These are phyloP conservation scores for Hirundo rustica DNA, from an alignment of 2,797 vertebrate species.

Conservation along the genomic window DNA sequence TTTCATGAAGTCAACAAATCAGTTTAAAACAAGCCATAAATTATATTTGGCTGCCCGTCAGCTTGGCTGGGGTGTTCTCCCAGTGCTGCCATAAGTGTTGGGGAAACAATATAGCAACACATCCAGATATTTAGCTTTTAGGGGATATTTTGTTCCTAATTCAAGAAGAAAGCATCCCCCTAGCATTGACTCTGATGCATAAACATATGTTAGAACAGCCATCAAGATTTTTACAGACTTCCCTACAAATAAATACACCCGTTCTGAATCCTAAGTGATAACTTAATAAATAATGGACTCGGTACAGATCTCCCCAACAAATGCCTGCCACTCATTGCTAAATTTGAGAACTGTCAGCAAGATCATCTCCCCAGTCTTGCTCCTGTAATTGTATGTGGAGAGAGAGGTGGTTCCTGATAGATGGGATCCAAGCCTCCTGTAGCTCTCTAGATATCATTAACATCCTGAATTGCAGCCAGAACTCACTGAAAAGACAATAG, in stretches of 20 bases:
- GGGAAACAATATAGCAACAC: background rate
- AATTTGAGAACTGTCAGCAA: background rate
- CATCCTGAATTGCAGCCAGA: conserved; percentile 48
- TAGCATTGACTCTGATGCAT: background rate
- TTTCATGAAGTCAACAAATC: conserved; percentile 60
- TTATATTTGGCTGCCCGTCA: conserved; percentile 21
- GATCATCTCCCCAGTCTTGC: background rate
- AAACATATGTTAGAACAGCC: background rate
- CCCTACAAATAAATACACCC: background rate
- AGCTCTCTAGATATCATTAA: conserved; percentile 41
- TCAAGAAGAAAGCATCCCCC: background rate
- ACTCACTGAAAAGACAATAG: conserved; percentile 4
- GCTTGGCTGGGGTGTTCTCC: conserved; percentile 19
- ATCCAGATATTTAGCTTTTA: background rate
- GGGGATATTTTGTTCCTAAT: background rate
- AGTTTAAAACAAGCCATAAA: conserved; percentile 47
- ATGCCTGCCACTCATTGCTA: background rate
- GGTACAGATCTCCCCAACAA: background rate
- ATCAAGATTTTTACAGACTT: background rate
- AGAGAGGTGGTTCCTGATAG: background rate
- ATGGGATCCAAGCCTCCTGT: background rate
- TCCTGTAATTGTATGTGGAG: background rate
- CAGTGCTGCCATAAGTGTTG: background rate
- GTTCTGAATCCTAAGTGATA: background rate
- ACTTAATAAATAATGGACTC: background rate